Base-by-base conservation (phyloP, 2,113 vertebrate genomes). In the Abramis brama region DNA sequence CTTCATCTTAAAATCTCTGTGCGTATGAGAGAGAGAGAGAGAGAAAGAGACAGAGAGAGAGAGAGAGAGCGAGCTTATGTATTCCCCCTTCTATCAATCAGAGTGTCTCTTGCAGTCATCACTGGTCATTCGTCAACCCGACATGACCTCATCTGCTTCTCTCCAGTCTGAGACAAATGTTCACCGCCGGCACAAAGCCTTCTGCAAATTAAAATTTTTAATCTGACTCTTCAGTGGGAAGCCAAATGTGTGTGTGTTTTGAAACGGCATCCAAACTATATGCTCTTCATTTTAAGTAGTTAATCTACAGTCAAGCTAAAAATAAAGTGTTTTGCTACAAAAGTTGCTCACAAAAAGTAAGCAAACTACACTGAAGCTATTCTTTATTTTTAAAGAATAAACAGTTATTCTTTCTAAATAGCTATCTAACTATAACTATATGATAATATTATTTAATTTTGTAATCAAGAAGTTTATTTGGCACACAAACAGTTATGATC, bases 91-190 rank as follows among this genome's bases (percentile, higher is more conserved):
- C 70, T 85, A n/a, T 73, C 64, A 68, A 83, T 84, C 64, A 76
- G 79, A 82, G 60, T 66, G 59, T 85, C 86, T 87, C 79, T 60
- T 59, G 39, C 79, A 87, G 86, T 89, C 77, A 81, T 78, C 64
- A 77, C 83, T 36, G 86, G 62, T 50, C 79, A 66, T 86, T 85
- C 74, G 55, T 85, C 87, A 80, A 50, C 50, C 87, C 77, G 86
- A 79, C 84, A 64, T 25, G 23, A 66, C 39, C 43, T 88, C 79
- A 23, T 77, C 74, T 71, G 25, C 78, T 85, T 47, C 23, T 76
- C 60, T 81, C 39, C 52, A n/a, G 57, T 60, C 71, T 6, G 79
- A 77, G 85, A 86, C 79, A 83, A 77, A 82, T 83, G 84, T 75
- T 79, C 82, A 73, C 66, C 2, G 45, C 45, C 17, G 10, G 25